Conservation (phyloP, 2,888 invertebrate species). For the Dynastes tityus region DNA sequence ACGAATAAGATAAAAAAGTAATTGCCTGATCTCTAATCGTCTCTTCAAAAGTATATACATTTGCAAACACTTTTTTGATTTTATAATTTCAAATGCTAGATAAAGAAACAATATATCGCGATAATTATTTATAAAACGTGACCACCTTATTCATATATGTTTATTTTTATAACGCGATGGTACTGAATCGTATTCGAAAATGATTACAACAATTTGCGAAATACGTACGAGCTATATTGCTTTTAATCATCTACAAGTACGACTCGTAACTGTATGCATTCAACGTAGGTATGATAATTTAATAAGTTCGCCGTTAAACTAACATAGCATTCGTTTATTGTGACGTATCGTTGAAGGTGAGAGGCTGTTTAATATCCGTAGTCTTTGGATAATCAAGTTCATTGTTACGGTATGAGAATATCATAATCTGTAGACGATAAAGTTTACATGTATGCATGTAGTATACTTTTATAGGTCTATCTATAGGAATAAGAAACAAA, state of each 20-base stretch:
- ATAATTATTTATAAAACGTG: slow-evolving; percentile 17
- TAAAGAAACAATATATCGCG: slow-evolving; percentile 30
- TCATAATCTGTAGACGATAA: too few relatives aligned
- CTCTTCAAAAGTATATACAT: not conserved
- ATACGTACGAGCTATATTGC: not conserved
- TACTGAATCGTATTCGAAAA: not conserved
- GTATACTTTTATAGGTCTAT: not conserved
- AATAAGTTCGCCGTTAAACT: slow-evolving; percentile 32
- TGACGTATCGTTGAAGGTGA: slow-evolving; percentile 20
- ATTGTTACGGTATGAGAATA: too few relatives aligned
- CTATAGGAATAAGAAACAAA: not conserved
- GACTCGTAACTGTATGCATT: slow-evolving; percentile 22
- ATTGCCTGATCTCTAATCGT: slow-evolving; percentile 14
- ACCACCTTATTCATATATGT: not conserved
- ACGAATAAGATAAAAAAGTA: not conserved
- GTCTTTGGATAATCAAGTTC: too few relatives aligned
- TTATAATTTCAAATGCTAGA: slow-evolving; percentile 16
- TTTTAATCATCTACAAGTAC: not conserved
- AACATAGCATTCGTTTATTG: slow-evolving; percentile 18
- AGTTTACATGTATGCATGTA: not conserved
- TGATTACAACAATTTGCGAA: not conserved
- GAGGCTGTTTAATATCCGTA: too few relatives aligned
- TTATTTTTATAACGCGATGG: not conserved
- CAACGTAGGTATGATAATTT: slow-evolving; percentile 21
- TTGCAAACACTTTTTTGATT: slow-evolving; percentile 4